Base-by-base conservation (phyloP, 2,113 vertebrate species). In the Brachyhypopomus occidentalis region DNA sequence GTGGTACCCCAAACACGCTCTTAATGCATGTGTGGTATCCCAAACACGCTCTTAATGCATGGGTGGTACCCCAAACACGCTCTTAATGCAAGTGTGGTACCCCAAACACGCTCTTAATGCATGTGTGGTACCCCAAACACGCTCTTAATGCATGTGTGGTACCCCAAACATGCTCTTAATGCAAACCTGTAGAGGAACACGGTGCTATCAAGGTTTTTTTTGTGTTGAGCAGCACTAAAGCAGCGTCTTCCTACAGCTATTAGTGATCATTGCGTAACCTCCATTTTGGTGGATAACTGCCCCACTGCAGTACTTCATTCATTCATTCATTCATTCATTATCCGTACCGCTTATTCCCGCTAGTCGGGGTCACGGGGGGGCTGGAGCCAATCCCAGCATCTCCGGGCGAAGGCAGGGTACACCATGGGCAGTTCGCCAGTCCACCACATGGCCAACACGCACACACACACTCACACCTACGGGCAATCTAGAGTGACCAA, bases 231-330 rank as follows among this genome's bases (percentile, higher is more conserved):
- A 19, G 58, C 72, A 78, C 20, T 30, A 55, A 14, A 22, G 45
- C 19, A 52, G 30, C 58, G 16, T 25, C 48, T 36, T 81, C 72
- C 36, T 60, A 12, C 38, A 52, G 71, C 64, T 55, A 71, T 84
- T 66, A 64, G n/a, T 80, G 22, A 79, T 69, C 9, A 71, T 82
- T 82, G 78, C 20, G 4, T 79, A 84, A 84, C 60, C 12, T 72
- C 76, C 25, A 73, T 67, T 75, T 85, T 22, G 74, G 48, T n/a
- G 71, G 63, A 55, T 20, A 63, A 48, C 25, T 22, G 70, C 30
- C 8, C 64, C 12, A 30, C 16, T 67, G 27, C 7, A 36, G 5
- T 23, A 36, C 38, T 63, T 45, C 62, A 67, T 70, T 36, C 22
- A n/a, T n/a, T n/a, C n/a, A n/a, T n/a, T n/a, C n/a, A n/a, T n/a